Conservation (phyloP, 1,140 invertebrate genomes). For the Pogonomyrmex barbatus region DNA sequence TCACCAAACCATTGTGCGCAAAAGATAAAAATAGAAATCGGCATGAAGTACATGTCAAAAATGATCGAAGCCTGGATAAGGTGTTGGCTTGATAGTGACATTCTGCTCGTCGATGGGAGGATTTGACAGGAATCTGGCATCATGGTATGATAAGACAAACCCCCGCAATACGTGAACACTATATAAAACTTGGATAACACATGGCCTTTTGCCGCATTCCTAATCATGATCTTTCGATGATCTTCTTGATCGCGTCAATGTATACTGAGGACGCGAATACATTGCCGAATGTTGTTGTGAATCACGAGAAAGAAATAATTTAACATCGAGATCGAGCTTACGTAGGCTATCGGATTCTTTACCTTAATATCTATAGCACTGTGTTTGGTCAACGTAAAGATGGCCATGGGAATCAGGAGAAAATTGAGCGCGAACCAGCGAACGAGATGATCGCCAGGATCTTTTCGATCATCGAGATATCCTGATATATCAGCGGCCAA, state of each 20-base stretch:
- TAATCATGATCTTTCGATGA: slow-evolving; percentile 40
- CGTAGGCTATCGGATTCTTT: neutral
- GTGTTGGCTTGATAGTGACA: slow-evolving; percentile 19
- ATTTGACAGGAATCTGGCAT: slow-evolving; percentile 23
- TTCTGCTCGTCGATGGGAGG: slow-evolving; percentile 18
- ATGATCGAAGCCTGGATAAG: slow-evolving; percentile 72
- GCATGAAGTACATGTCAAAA: slow-evolving; percentile 69
- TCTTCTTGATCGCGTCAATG: neutral
- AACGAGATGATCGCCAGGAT: slow-evolving; percentile 21
- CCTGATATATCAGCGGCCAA: neutral
- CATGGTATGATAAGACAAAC: slow-evolving; percentile 43
- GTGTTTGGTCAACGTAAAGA: neutral
- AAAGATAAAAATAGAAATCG: slow-evolving; percentile 70
- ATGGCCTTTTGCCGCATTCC: slow-evolving; percentile 32
- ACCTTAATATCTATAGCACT: neutral
- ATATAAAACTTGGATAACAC: slow-evolving; percentile 20
- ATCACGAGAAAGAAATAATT: slow-evolving; percentile 12
- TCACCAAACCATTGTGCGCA: slow-evolving; percentile 66
- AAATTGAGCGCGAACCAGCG: neutral
- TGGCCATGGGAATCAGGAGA: slow-evolving; percentile 2
- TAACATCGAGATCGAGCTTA: neutral
- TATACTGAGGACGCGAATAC: neutral
- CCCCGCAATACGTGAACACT: slow-evolving; percentile 44
- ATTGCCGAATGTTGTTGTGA: neutral
- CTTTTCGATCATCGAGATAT: slow-evolving; percentile 5